Evolutionary conservation across 2,888 invertebrate genomes (phyloP), one percentile per base, ranked within the genome.

Genomic region (Phragmatobia fuliginosa): DNA sequence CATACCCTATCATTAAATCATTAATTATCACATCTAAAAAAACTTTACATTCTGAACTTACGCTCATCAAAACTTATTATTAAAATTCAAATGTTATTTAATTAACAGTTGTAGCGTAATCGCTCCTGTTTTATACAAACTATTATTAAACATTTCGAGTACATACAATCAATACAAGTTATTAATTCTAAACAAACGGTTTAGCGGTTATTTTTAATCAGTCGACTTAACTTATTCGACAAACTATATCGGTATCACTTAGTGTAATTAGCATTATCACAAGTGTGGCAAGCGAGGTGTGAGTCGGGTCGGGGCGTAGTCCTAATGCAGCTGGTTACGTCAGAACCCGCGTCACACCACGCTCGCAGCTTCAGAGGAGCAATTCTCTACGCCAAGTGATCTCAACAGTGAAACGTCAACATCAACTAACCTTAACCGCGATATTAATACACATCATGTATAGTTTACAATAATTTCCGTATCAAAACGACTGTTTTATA

Each of bases 11-110:
- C 49, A 61, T 59, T 66, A 66, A 62, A 62, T 71, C 56, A 86
- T 86, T 86, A 88, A 85, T 68, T 87, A 86, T 84, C 87, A 88
- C 83, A 87, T 82, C 87, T 88, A 82, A 58, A 86, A n/a, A 88
- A 75, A 71, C 80, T 85, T 83, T 86, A 85, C 77, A 83, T 77
- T 79, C 75, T 80, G 82, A 83, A 85, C 83, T 78, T 79, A 75
- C 78, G 83, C 77, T 80, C 81, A 80, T 84, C 83, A 84, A 84
- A 86, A 85, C 86, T 88, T 88, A 88, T 81, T 77, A 82, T 83
- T 82, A 85, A 73, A 79, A 84, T 74, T 80, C 80, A 78, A 78
- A 82, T 82, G 81, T 83, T 84, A 84, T 76, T 41, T 14, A 84
- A 78, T 79, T 70, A 78, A 76, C 75, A 76, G 73, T 71, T 65